Percentiles rank a stretch among this genome's conserved stretches.
Evolutionary conservation across 2,888 invertebrate genomes (phyloP).

Genomic region (Anaspis maculata): DNA sequence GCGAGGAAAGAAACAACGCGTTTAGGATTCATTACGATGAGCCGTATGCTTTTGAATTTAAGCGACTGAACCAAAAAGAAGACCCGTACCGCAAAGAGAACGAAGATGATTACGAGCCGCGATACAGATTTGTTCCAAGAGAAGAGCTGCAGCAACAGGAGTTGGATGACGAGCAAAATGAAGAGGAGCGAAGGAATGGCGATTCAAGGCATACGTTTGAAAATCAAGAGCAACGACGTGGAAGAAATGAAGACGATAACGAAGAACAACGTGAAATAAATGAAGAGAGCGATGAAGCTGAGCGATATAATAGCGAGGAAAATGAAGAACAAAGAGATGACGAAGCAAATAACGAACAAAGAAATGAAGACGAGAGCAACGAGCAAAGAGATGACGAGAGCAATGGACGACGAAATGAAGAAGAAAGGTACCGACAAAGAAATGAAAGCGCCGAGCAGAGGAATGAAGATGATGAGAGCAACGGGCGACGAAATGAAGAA

Average conservation of each 20-base stretch:
- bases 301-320: slow-evolving; percentile 8
- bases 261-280: too few relatives aligned
- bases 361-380: slow-evolving; percentile 15
- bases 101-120: slow-evolving; percentile 10
- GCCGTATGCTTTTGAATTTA: too few relatives aligned
- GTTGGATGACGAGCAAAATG: too few relatives aligned
- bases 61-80: not conserved
- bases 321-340: slow-evolving; percentile 8
- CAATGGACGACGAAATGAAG: slow-evolving; percentile 4
- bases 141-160: too few relatives aligned
- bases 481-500: too few relatives aligned
- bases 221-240: slow-evolving; percentile 8
- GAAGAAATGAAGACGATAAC: too few relatives aligned
- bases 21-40: too few relatives aligned
- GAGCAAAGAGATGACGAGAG: slow-evolving; percentile 11
- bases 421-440: slow-evolving; percentile 15
- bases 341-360: slow-evolving; percentile 9
- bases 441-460: slow-evolving; percentile 5
- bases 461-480: too few relatives aligned
- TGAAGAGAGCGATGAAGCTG: slow-evolving; percentile 9
- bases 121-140: too few relatives aligned
- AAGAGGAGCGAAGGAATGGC: too few relatives aligned
- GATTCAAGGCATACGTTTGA: too few relatives aligned
- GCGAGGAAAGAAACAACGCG: slow-evolving; percentile 3
- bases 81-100: not conserved